A percentile compares a stretch with the other conserved stretches of the same genome.
phyloP scores from a whole-genome alignment of 92 coral and sea anemone species.

The Umimayanthus kanabou region DNA sequence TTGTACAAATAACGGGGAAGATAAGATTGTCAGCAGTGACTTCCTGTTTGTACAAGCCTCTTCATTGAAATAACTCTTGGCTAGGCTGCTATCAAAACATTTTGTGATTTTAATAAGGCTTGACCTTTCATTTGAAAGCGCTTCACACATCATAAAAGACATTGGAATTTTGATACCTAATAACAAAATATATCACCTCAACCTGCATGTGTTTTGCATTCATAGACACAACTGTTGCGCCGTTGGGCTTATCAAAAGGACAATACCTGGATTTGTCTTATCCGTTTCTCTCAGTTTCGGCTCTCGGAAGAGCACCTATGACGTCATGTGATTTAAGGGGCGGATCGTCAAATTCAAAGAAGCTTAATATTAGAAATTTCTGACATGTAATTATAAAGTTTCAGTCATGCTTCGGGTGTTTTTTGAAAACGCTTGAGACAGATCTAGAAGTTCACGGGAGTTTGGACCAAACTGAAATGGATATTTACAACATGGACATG shows the following conservation, averaged over 20 bases:
- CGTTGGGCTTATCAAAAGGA: neutral
- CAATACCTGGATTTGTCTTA: no score
- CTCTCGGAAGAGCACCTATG: neutral
- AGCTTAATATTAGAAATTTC: neutral
- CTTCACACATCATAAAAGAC: neutral
- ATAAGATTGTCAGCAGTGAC: no score
- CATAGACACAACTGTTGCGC: neutral
- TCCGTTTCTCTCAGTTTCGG: neutral
- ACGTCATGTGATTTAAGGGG: slow-evolving; percentile 12
- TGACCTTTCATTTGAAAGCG: no score
- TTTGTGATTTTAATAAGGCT: neutral
- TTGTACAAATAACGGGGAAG: no score
- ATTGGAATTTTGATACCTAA: neutral
- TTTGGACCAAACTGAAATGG: neutral
- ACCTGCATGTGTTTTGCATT: neutral
- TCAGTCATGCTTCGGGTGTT: neutral
- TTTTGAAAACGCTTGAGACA: neutral
- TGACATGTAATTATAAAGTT: no score
- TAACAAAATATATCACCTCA: neutral
- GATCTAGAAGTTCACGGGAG: neutral
- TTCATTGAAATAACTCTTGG: neutral
- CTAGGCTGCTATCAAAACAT: neutral
- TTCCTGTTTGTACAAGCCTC: no score
- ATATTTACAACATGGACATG: neutral
- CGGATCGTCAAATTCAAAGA: slow-evolving; percentile 3